Percentiles rank a stretch among this genome's conserved stretches.
These are phyloP conservation scores for Latrodectus geometricus DNA, from an alignment of 1,140 invertebrate genomes.

Conservation along the genomic window DNA sequence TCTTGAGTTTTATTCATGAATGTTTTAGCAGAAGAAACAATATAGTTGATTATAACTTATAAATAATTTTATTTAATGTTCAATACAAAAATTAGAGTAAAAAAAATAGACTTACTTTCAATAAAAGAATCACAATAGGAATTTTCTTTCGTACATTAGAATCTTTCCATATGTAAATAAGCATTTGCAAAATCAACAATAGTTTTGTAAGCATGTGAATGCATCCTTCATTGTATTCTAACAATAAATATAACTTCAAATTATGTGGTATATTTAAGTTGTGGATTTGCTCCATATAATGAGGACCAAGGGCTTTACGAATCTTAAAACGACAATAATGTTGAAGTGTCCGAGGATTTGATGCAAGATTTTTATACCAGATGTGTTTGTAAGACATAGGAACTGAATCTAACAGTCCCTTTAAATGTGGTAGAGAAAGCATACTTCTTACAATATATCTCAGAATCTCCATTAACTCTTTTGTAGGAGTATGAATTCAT, in stretches of 20 bases:
- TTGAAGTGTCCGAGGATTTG: slow-evolving; percentile 66
- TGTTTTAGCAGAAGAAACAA: no score
- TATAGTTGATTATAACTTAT: no score
- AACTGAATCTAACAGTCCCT: slow-evolving; percentile 61
- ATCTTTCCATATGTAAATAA: no score
- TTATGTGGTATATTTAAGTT: slow-evolving; percentile 65
- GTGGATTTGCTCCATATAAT: slow-evolving; percentile 64
- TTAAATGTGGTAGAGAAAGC: slow-evolving; percentile 64
- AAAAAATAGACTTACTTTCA: no score
- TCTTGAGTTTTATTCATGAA: no score
- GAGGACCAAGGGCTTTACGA: slow-evolving; percentile 62
- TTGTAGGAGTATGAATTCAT: slow-evolving; percentile 64
- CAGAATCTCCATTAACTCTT: slow-evolving; percentile 65
- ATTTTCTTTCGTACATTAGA: no score
- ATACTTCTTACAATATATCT: slow-evolving; percentile 66
- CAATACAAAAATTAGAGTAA: no score
- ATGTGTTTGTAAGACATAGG: slow-evolving; percentile 55
- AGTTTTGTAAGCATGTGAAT: no score
- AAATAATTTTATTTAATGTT: no score
- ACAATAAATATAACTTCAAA: slow-evolving; percentile 66
- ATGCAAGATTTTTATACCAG: slow-evolving; percentile 65
- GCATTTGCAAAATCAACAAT: no score
- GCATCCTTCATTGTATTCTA: slow-evolving; percentile 64
- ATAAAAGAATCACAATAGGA: no score
- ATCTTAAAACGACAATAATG: slow-evolving; percentile 67